A percentile compares a stretch with the other conserved stretches of the same genome.
Conservation (phyloP, 2,888 invertebrate genomes). For the Drosophila kambysellisi region DNA sequence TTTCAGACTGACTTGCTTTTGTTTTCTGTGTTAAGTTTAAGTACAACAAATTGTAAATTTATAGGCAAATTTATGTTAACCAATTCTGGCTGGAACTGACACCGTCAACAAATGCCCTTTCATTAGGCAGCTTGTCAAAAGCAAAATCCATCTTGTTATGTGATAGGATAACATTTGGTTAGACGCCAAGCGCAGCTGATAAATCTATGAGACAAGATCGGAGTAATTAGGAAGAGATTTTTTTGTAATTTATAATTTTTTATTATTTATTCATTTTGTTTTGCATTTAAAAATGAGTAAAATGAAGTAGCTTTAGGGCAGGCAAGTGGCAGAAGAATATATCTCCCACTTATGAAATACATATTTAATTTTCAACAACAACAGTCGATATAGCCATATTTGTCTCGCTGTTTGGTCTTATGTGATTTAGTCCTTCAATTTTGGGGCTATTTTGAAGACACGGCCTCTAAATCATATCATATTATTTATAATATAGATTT, state of each 20-base stretch:
- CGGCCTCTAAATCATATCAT: too few relatives aligned
- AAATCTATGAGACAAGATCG: not conserved
- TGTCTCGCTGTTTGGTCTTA: not conserved
- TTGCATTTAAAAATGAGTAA: not conserved
- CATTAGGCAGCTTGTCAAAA: not conserved
- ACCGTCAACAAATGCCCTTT: not conserved
- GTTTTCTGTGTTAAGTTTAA: conserved; percentile 4
- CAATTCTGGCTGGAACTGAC: not conserved
- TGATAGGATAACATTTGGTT: not conserved
- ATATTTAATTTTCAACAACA: not conserved
- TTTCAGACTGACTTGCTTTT: not conserved
- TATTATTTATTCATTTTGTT: not conserved
- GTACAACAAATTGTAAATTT: conserved; percentile 10
- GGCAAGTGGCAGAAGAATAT: not conserved
- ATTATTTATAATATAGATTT: too few relatives aligned
- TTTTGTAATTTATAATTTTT: not conserved
- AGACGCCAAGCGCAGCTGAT: not conserved
- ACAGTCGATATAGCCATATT: not conserved
- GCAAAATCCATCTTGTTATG: not conserved
- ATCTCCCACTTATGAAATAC: not conserved
- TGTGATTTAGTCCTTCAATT: not conserved
- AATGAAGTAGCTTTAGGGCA: not conserved
- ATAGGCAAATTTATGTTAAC: conserved; percentile 10
- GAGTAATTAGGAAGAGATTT: conserved; percentile 3
- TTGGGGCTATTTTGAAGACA: not conserved